Percentiles rank a stretch among this genome's conserved stretches.
These are phyloP conservation scores for Azorinus chamasolen DNA, from an alignment of 2,888 invertebrate genomes.

Conservation along the genomic window DNA sequence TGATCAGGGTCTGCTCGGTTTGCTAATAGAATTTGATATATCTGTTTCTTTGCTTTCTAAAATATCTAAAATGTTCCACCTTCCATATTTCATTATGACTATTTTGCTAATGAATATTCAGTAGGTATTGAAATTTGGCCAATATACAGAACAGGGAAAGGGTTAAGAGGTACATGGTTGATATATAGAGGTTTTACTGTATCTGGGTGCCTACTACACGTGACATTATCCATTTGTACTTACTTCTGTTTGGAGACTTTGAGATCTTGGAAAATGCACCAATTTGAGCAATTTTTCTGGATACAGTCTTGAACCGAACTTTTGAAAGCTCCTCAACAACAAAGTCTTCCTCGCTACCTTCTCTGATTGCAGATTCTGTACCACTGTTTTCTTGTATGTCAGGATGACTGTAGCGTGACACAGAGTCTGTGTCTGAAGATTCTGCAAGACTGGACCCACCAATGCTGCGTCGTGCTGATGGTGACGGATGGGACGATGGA, in stretches of 20 bases:
- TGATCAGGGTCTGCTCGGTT: too few species aligned
- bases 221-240: too few species aligned
- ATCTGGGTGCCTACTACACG: too few species aligned
- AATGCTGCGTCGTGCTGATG: constrained; percentile 50
- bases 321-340: constrained; percentile 69
- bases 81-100: too few species aligned
- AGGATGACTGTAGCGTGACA: constrained; percentile 55
- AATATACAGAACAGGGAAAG: too few species aligned
- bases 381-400: constrained; percentile 53
- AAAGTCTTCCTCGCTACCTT: constrained; percentile 63
- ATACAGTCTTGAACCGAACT: constrained; percentile 63
- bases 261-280: constrained; percentile 40
- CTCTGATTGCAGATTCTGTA: constrained; percentile 45
- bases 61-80: too few species aligned
- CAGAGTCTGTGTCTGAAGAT: constrained; percentile 68
- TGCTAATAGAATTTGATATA: too few species aligned
- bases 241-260: constrained; percentile 62
- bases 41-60: too few species aligned
- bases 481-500: constrained; percentile 73
- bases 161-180: too few species aligned
- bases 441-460: constrained; percentile 48
- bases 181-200: too few species aligned
- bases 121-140: too few species aligned
- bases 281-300: constrained; percentile 51
- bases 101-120: too few species aligned